A percentile compares a stretch with the other conserved stretches of the same genome.
Conservation (phyloP, 2,797 vertebrate genomes). For the Pseudotriccus pelzelni region DNA sequence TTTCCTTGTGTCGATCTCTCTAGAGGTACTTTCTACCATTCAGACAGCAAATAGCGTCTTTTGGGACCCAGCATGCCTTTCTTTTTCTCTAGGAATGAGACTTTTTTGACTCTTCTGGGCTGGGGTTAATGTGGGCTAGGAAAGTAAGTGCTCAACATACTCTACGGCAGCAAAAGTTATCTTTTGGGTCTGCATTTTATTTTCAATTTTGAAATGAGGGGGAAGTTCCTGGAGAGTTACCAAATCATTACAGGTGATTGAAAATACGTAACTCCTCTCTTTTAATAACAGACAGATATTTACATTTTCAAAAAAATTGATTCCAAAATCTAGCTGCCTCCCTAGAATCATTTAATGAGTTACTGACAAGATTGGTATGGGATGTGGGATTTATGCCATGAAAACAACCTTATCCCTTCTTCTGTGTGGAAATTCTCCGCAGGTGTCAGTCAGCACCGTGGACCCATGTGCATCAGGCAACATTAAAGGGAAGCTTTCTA, state of each 20-base stretch:
- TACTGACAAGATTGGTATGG: not conserved
- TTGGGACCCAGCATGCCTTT: not conserved
- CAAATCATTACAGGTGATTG: constrained; percentile 36
- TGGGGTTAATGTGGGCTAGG: not conserved
- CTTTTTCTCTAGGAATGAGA: not conserved
- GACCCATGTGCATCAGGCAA: not conserved
- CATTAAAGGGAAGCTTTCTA: not conserved
- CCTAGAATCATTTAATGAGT: not conserved
- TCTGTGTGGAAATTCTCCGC: not conserved
- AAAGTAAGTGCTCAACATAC: not conserved
- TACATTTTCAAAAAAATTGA: not conserved
- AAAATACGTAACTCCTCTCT: constrained; percentile 46
- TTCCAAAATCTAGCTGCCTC: not conserved
- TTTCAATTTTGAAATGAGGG: not conserved
- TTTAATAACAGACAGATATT: constrained; percentile 3
- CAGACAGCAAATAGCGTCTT: not conserved
- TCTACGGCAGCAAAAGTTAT: not conserved
- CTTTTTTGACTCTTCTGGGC: not conserved
- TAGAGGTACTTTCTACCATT: not conserved
- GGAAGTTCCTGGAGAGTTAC: constrained; percentile 18
- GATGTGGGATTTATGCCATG: not conserved
- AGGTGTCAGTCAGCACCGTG: not conserved
- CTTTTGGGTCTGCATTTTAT: not conserved
- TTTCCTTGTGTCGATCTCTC: not conserved
- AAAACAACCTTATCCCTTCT: constrained; percentile 8